These are phyloP conservation scores for Pachyramphus minor DNA, from an alignment of 2,113 vertebrate genomes.

Conservation along the genomic window DNA sequence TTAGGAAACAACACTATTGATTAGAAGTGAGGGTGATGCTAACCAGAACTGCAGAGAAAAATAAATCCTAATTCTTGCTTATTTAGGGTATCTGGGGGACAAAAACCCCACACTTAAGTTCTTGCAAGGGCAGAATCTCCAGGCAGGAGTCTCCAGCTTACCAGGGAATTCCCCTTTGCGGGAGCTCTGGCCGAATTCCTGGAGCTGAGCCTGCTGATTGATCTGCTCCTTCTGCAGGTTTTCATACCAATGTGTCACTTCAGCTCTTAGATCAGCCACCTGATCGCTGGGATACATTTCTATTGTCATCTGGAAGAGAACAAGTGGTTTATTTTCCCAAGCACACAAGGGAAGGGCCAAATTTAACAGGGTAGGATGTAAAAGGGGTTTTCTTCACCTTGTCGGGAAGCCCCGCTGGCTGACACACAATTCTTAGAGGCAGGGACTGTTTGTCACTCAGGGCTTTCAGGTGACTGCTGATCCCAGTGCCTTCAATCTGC, in stretches of 20 bases:
- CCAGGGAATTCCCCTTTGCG: slow-evolving; percentile 95
- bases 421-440: slow-evolving; percentile 94
- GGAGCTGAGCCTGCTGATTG: slow-evolving; percentile 97
- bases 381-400: slow-evolving; percentile 76
- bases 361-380: not conserved
- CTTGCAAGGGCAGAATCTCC: not conserved
- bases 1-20: not conserved
- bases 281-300: slow-evolving; percentile 99
- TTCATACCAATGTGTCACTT: slow-evolving; percentile 99
- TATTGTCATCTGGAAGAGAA: slow-evolving; percentile 91
- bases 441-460: slow-evolving; percentile 97
- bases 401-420: slow-evolving; percentile 96
- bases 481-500: slow-evolving; percentile 98
- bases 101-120: not conserved
- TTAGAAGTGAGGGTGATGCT: not conserved
- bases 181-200: slow-evolving; percentile 95
- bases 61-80: not conserved
- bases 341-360: not conserved
- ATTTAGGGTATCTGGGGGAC: not conserved
- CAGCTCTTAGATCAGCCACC: slow-evolving; percentile 94
- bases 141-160: slow-evolving; percentile 38
- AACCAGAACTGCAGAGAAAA: not conserved
- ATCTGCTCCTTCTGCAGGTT: slow-evolving; percentile 99
- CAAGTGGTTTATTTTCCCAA: slow-evolving; percentile 13
- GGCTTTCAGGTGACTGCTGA: slow-evolving; percentile 98